phyloP scores from a whole-genome alignment of 2,113 vertebrate genomes.

The Pongo pygmaeus region DNA sequence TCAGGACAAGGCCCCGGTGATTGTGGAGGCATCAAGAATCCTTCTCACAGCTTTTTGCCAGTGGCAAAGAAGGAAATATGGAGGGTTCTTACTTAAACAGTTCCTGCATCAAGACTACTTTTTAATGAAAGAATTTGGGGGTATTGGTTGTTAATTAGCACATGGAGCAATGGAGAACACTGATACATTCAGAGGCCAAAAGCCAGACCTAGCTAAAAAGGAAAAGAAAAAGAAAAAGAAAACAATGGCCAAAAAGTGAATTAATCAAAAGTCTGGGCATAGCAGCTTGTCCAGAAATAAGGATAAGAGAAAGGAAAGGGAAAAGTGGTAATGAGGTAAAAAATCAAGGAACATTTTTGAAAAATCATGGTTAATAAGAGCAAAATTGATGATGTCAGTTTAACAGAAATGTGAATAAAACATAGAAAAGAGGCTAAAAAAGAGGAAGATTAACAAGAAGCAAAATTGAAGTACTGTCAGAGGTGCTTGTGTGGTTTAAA shows the following conservation, averaged over 20 bases:
- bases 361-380: neutral
- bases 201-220: neutral
- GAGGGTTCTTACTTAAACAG: neutral
- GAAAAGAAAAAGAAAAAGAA: neutral
- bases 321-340: neutral
- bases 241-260: neutral
- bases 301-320: neutral
- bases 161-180: neutral
- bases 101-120: neutral
- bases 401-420: neutral
- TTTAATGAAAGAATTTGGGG: neutral
- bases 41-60: neutral
- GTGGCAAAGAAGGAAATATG: no score
- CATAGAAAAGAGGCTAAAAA: neutral
- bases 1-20: neutral
- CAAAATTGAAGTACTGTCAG: neutral
- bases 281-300: neutral
- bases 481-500: neutral
- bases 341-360: neutral
- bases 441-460: neutral
- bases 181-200: neutral
- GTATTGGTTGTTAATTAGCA: neutral
- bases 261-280: neutral
- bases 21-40: neutral
- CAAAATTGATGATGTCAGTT: neutral